phyloP scores from a whole-genome alignment of 1,140 invertebrate genomes.

The Drosophila murphyi region DNA sequence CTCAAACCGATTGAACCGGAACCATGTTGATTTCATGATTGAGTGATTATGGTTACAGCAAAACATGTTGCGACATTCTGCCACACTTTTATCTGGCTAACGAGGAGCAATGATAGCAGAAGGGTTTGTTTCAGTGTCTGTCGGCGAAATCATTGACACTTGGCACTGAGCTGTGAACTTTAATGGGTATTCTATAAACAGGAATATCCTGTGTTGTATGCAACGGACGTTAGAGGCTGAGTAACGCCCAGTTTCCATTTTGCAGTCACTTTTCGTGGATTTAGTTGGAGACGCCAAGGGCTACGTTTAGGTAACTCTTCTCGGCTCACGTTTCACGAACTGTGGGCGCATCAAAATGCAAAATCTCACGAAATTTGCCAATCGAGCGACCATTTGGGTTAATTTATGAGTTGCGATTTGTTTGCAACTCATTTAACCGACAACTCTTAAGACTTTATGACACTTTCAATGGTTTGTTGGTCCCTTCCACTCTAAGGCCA shows the following conservation, averaged over 20 bases:
- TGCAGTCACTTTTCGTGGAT: constrained; percentile 7
- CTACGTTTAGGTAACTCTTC: constrained; percentile 75
- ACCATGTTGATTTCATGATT: constrained; percentile 20
- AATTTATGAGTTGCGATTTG: constrained; percentile 77
- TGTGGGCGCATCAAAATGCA: constrained; percentile 74
- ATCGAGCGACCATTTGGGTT: constrained; percentile 76
- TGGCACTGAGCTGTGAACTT: constrained; percentile 29
- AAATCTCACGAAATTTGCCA: constrained; percentile 81
- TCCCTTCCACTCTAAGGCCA: constrained; percentile 33
- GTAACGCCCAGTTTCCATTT: constrained; percentile 51
- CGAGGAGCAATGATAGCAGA: not conserved
- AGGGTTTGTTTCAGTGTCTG: constrained; percentile 14
- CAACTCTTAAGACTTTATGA: constrained; percentile 69
- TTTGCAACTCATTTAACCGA: constrained; percentile 69
- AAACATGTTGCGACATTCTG: constrained; percentile 24
- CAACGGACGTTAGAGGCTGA: constrained; percentile 32
- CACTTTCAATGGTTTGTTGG: constrained; percentile 63
- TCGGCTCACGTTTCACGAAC: constrained; percentile 59
- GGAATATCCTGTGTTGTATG: constrained; percentile 2
- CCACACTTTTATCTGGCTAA: constrained; percentile 8
- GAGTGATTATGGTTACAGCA: constrained; percentile 21
- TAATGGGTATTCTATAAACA: constrained; percentile 49
- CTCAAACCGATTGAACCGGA: constrained; percentile 18
- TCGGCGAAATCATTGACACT: constrained; percentile 13
- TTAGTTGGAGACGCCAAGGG: constrained; percentile 26